Evolutionary conservation across 2,113 vertebrate genomes (phyloP), one percentile per base, ranked within the genome.

Genomic region (Trogon surrucura): DNA sequence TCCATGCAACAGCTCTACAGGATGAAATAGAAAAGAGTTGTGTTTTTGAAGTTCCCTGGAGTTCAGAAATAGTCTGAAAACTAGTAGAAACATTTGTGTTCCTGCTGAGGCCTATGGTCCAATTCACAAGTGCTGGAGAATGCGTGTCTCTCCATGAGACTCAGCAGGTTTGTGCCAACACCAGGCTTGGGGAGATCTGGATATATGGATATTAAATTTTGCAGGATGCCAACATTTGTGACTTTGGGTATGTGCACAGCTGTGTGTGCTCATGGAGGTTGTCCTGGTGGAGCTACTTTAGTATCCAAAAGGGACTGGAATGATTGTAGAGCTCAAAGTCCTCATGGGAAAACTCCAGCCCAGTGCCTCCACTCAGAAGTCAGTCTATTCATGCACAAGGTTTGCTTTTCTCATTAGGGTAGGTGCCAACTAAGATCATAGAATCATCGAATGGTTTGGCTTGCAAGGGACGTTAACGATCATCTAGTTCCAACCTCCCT

Each of bases 51-150:
- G 29, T 48, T 88, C 67, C 67, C 72, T 80, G 51, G 34, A 57
- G 72, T 45, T 91, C 72, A 53, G 45, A 86, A 84, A 78, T 70
- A 56, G 88, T 94, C 72, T 93, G 60, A 17, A 93, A 78, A 66
- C 58, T 54, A 73, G 80, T 3, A 70, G 54, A 88, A 88, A 88
- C 5, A 65, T 80, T 72, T 11, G 6, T 82, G 19, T 25, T 36
- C 75, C 85, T 78, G 60, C 56, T 90, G 79, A 80, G 80, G 44
- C 30, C 27, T 83, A 18, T 6, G 38, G 80, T 36, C 41, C 51
- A n/a, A 61, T n/a, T 65, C 62, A 53, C 29, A 78, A 32, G 23
- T 0, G 0, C 15, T 71, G 83, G 32, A 78, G 45, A 54, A 50
- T 12, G 13, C 18, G 9, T 53, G 23, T 61, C 48, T 87, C 38